Conservation (phyloP, 2,888 invertebrate genomes). For the Zygogramma bicolorata region DNA sequence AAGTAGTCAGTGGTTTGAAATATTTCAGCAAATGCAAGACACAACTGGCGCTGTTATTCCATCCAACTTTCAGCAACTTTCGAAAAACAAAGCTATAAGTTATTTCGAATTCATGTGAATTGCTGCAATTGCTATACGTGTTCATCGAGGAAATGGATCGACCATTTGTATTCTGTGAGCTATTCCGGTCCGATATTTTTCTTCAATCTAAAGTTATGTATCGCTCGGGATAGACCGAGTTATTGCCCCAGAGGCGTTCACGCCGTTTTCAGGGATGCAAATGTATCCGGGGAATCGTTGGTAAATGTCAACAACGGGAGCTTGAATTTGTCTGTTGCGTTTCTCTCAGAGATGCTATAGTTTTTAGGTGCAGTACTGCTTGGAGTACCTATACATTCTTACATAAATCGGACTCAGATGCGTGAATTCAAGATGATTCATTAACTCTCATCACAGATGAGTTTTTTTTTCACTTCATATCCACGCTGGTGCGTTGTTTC, state of each 20-base stretch:
- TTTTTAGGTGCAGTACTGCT: background rate
- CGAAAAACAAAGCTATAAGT: conserved; percentile 3
- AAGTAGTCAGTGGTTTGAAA: background rate
- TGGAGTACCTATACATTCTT: too few relatives aligned
- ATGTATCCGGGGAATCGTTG: background rate
- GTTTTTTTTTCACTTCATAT: too few relatives aligned
- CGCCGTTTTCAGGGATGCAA: background rate
- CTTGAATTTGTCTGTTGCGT: background rate
- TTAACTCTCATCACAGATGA: too few relatives aligned
- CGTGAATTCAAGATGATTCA: too few relatives aligned
- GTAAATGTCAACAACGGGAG: background rate
- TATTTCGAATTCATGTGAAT: background rate
- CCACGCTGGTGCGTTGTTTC: too few relatives aligned
- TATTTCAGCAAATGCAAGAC: background rate
- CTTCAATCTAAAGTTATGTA: background rate
- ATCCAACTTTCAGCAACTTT: background rate
- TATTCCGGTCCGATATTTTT: background rate
- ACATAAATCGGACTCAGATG: too few relatives aligned
- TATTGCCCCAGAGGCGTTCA: background rate
- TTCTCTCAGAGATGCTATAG: background rate
- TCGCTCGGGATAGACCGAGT: background rate
- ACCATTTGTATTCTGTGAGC: background rate
- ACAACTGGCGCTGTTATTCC: background rate
- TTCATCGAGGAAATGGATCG: background rate
- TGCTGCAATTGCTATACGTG: background rate